Evolutionary conservation across 2,113 vertebrate species (phyloP), one percentile per base, ranked within the genome.

Genomic region (Uria lomvia): DNA sequence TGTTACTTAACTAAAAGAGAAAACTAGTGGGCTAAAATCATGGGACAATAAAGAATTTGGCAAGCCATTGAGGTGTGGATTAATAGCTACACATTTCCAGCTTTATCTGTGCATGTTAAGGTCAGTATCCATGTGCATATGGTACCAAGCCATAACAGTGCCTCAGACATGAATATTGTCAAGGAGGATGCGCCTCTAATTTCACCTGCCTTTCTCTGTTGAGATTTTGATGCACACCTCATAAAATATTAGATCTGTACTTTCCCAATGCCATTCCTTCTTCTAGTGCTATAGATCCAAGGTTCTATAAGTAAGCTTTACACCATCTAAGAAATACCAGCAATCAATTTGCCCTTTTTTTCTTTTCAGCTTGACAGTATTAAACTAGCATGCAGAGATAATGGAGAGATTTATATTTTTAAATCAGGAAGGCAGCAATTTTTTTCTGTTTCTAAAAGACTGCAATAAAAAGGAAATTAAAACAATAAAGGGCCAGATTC

Each of bases 1-100:
- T 65, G 17, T 82, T 94, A 79, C 30, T 89, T 95, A 94, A 94
- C 86, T 96, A 82, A 90, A 96, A 76, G 67, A 96, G 73, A 92
- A 94, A 89, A 91, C 49, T 55, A 86, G 68, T 34, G 52, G 66
- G 63, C 40, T 82, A 94, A 91, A 96, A 93, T 88, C 65, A 90
- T 23, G n/a, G 58, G n/a, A 42, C 65, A 92, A 94, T 90, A 92
- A 94, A 94, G 79, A 91, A 89, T 49, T 49, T 94, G 88, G 93
- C 82, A 96, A 94, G 76, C 60, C 32, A 76, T 58, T 75, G 77
- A 92, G 81, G 49, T 85, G 58, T 92, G 88, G 63, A 87, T 90
- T 90, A 92, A 82, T 38, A 93, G 87, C 53, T 90, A 81, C 40
- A 81, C n/a, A 76, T 94, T 94, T 80, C 53, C 71, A 62, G 58